Base-by-base conservation (phyloP, 2,888 invertebrate genomes). In the Brenthis ino region DNA sequence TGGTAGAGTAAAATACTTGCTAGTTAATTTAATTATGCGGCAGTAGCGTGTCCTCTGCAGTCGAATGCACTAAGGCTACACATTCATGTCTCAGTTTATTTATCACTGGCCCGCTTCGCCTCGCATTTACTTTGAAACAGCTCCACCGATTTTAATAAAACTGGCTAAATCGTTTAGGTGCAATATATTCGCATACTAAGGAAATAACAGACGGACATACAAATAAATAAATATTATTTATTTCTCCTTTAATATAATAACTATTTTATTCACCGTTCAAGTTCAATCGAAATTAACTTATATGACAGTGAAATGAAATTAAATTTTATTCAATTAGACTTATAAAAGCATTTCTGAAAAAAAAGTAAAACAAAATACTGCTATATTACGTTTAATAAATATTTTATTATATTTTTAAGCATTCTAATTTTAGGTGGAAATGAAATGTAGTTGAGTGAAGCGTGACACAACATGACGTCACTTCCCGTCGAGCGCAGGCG, bases 401-500 rank as follows among this genome's bases (percentile, higher is more conserved):
- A 16, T 51, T n/a, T 51, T 8, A 3, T 4, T 12, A 14, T 0
- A 58, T 20, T 58, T 20, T 14, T 48, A 58, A 48, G 6, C 57
- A 12, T 48, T 60, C 60, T 60, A 60, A 50, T 51, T 63, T 43
- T 53, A 43, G 14, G 37, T 53, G 63, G 11, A 63, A 63, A 63
- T 53, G 20, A 63, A 53, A 51, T 55, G 63, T 67, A 53, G 50
- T 58, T 64, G 53, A 71, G 72, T 72, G 33, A 71, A 65, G 64
- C 64, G 67, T 72, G 81, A 83, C 82, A 77, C 80, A 80, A 78
- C 77, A 82, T 87, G 86, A 87, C 85, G 86, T 86, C 82, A 83
- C 80, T 72, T 83, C 82, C 57, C 74, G 74, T 74, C 74, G 79
- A 81, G 87, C 90, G 91, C 91, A 90, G 76, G 91, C 90, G 90